Evolutionary conservation across 2,888 invertebrate genomes (phyloP), one percentile per base, ranked within the genome.

Genomic region (Dioctria rufipes): DNA sequence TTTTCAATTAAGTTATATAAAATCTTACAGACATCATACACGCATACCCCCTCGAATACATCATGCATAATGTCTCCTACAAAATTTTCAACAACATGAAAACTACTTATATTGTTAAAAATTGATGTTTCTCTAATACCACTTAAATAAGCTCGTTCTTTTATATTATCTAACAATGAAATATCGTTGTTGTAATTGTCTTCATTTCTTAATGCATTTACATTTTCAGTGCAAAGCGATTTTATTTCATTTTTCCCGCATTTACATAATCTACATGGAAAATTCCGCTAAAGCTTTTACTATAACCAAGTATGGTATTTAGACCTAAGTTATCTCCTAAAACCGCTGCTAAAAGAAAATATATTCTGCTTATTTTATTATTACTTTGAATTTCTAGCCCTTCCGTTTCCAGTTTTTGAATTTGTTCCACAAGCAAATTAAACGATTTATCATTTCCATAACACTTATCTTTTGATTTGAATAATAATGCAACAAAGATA

Each of bases 291-390:
- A 83, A 83, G 40, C 80, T 78, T 60, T 80, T 71, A 37, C 43
- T 80, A 81, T 81, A 83, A 8, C 81, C 82, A 11, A 83, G 65
- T 49, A 83, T 67, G 58, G 80, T 54, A 78, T 83, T 82, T 46
- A 83, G 11, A 43, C 83, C 83, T 63, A 83, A 80, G 61, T 83
- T 83, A 65, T 83, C 83, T n/a, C 83, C 82, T n/a, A 80, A 40
- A 46, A 83, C 51, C 78, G 81, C 67, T 37, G 80, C 79, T 46
- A 81, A 58, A 40, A 81, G 4, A 71, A 83, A 82, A 65, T 82
- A 65, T n/a, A 83, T 67, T 61, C 75, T 51, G 9, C 80, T n/a
- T 49, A 43, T 43, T 43, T 37, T 49, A 3, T 46, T 11, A 4
- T 3, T 13, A 11, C 43, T 60, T 80, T 46, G 6, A 8, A 80